Base-by-base conservation (phyloP, 2,113 vertebrate species). In the Rhea americana region DNA sequence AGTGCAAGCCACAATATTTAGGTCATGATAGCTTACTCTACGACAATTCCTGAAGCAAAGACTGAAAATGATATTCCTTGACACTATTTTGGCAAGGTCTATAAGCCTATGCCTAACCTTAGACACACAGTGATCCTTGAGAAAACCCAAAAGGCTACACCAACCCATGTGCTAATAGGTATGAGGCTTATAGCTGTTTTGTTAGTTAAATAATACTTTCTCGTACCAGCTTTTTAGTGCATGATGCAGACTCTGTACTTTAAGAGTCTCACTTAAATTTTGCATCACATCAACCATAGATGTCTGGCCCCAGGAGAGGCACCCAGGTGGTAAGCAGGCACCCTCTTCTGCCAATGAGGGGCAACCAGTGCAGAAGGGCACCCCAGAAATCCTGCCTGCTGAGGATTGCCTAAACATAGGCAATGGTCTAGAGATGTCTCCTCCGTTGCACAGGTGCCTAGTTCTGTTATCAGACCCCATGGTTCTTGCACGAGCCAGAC, bases 1-100 rank as follows among this genome's bases (percentile, higher is more conserved):
- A 89, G 66, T 71, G 65, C 62, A 87, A 28, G 66, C 59, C 67
- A 75, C 50, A 45, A 86, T 94, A 93, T 91, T 75, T 88, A 83
- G 90, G 83, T 90, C 80, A 70, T 1, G 3, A 47, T n/a, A 82
- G 26, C n/a, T 92, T 83, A 65, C 22, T 78, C 48, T 65, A 61
- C 72, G 62, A 59, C 71, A 92, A 7, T 30, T 85, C 59, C 87
- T 53, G 65, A 86, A 90, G 48, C 56, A 79, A 76, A 50, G 66
- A 87, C 41, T 43, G 14, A 91, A 58, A 90, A 28, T 48, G 76
- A 17, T n/a, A 13, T 73, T 90, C 70, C 67, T 53, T 67, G 58
- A 70, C 45, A 43, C 50, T 20, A 17, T 81, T 91, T 86, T 80
- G 76, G 53, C 48, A 84, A 61, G 32, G 30, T 72, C 70, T 84